Percentiles rank a stretch among this genome's conserved stretches.
These are phyloP conservation scores for Barypeithes pellucidus DNA, from an alignment of 2,888 invertebrate genomes.

Conservation along the genomic window DNA sequence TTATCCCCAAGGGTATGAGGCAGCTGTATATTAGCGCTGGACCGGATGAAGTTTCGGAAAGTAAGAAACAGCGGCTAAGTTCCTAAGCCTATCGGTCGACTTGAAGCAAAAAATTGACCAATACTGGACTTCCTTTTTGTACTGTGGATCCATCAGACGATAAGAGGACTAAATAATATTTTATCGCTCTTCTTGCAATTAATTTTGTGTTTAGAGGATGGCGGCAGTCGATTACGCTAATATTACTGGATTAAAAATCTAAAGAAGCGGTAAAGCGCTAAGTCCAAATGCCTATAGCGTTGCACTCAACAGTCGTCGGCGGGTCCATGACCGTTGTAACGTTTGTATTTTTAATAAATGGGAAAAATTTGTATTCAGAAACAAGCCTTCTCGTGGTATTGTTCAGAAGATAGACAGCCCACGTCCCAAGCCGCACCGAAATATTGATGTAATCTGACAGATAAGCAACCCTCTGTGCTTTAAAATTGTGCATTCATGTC, in stretches of 20 bases:
- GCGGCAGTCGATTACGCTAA: background rate
- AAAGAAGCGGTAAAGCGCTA: slow-evolving; percentile 11
- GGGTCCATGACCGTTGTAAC: slow-evolving; percentile 61
- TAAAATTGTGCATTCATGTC: slow-evolving; percentile 57
- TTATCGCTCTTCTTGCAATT: too few relatives aligned
- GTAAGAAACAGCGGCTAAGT: too few relatives aligned
- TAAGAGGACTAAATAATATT: too few relatives aligned
- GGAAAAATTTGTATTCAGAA: slow-evolving; percentile 69
- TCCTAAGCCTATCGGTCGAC: too few relatives aligned
- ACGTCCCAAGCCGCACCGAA: slow-evolving; percentile 66
- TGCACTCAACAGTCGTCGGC: slow-evolving; percentile 28
- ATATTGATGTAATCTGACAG: slow-evolving; percentile 69
- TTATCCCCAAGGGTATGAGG: too few relatives aligned
- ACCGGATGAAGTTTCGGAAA: too few relatives aligned
- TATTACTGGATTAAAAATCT: slow-evolving; percentile 19
- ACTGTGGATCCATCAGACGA: too few relatives aligned
- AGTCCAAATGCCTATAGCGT: slow-evolving; percentile 15
- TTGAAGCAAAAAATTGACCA: too few relatives aligned
- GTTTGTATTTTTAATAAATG: slow-evolving; percentile 65
- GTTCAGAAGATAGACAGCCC: slow-evolving; percentile 65
- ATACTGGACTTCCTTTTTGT: too few relatives aligned
- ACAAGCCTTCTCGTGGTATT: slow-evolving; percentile 48
- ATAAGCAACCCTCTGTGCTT: slow-evolving; percentile 63
- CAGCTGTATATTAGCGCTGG: too few relatives aligned
- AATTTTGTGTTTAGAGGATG: too few relatives aligned